Evolutionary conservation across 2,113 vertebrate species (phyloP), one percentile per base, ranked within the genome.

Genomic region (Brachionichthys hirsutus): DNA sequence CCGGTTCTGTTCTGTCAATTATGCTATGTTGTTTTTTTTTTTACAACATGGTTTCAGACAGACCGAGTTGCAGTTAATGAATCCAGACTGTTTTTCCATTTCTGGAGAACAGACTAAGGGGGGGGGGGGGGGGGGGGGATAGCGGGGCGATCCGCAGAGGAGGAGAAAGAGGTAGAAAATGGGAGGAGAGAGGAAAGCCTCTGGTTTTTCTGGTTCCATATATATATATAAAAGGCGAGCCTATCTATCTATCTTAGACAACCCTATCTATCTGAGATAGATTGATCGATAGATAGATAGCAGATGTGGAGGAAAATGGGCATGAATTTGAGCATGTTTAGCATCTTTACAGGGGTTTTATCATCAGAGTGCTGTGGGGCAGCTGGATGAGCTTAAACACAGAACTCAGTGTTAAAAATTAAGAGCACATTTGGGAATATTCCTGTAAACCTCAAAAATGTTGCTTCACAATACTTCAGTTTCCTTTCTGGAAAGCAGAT

Each of bases 371-470:
- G 67, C 76, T 73, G 64, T 54, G 14, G 47, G 45, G 64, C 84
- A 86, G 84, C 84, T 90, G 89, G 77, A 82, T 77, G 69, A 22
- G 34, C 82, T 90, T 84, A 77, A 71, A 73, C 67, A 59, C 60
- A 87, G 78, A 79, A 79, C 62, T 78, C 50, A 70, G 77, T 76
- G 75, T 86, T 81, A 73, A 74, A 81, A 82, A 74, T 44, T 68
- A 77, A 85, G 62, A 86, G 61, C 59, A 82, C 85, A 80, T 79
- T 84, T 72, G 89, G 86, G 85, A 84, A 75, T 24, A 82, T 88
- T 86, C 80, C 68, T 47, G 78, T 89, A 86, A 89, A 87, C 82
- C 77, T 81, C 79, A 86, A 74, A 84, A 86, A 85, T 83, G 73
- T 59, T 72, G 57, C 73, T 66, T 61, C 77, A 83, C 82, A 84